Conservation (phyloP, 2,113 vertebrate species). For the Alexandromys fortis region DNA sequence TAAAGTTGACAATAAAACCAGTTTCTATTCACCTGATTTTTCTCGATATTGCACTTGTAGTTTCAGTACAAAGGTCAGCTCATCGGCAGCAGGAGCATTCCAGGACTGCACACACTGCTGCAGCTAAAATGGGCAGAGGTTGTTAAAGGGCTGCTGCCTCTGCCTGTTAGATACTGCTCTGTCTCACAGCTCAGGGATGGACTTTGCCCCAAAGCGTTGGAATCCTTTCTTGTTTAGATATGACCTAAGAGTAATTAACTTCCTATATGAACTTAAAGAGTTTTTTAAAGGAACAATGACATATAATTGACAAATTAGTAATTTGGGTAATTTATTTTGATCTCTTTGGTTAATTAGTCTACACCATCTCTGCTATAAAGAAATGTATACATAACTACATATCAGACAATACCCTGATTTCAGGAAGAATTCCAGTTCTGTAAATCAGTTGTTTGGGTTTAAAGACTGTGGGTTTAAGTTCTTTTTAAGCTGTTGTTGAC, state of each 20-base stretch:
- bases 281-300: conserved; percentile 6
- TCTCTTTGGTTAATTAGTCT: conserved; percentile 49
- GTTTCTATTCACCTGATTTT: conserved; percentile 83
- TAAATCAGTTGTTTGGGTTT: conserved; percentile 39
- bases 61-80: conserved; percentile 79
- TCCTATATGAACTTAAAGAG: not conserved
- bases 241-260: conserved; percentile 45
- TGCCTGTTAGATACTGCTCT: conserved; percentile 53
- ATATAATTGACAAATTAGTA: conserved; percentile 31
- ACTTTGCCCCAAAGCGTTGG: conserved; percentile 71
- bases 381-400: conserved; percentile 16
- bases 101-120: conserved; percentile 62
- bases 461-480: conserved; percentile 19
- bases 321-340: conserved; percentile 58
- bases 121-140: not conserved
- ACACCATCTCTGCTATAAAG: conserved; percentile 46
- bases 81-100: not conserved
- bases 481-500: conserved; percentile 38
- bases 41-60: conserved; percentile 71
- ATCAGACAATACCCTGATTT: conserved; percentile 16
- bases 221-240: conserved; percentile 49
- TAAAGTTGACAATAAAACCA: conserved; percentile 81
- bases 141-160: conserved; percentile 43
- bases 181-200: conserved; percentile 82
- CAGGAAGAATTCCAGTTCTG: conserved; percentile 68